Conservation (phyloP, 2,113 vertebrate species). For the Equus quagga region DNA sequence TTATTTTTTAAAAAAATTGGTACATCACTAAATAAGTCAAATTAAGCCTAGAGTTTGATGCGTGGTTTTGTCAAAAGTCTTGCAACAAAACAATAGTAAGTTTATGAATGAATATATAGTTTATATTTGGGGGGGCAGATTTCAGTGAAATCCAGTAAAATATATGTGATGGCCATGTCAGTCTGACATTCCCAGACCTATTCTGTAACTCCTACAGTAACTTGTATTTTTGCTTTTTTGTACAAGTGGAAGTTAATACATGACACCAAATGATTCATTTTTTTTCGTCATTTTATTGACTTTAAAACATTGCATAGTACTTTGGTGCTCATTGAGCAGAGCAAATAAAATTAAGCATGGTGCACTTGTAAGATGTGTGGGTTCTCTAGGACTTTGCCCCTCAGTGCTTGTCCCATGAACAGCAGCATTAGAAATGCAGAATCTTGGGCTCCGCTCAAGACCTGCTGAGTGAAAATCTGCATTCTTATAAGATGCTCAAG, state of each 20-base stretch:
- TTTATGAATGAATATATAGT: constrained; percentile 4
- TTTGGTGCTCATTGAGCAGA: neutral
- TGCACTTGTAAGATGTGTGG: neutral
- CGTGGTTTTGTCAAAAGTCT: neutral
- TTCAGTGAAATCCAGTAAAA: constrained; percentile 34
- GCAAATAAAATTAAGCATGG: neutral
- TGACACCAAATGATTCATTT: neutral
- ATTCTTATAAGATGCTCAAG: neutral
- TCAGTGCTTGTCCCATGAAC: neutral
- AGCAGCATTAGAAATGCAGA: neutral
- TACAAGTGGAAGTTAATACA: neutral
- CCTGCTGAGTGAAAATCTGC: neutral
- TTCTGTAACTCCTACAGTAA: neutral
- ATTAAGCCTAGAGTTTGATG: neutral
- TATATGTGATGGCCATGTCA: neutral
- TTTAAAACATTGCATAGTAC: neutral
- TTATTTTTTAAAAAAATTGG: neutral
- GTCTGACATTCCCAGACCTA: neutral
- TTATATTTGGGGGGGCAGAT: neutral
- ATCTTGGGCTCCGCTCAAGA: neutral
- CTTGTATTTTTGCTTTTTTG: constrained; percentile 14
- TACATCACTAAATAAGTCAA: neutral
- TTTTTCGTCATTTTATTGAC: neutral
- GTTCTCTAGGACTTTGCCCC: neutral
- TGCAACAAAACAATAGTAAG: neutral